A percentile compares a stretch with the other conserved stretches of the same genome.
Conservation (phyloP, 2,888 invertebrate species). For the Hypsopygia costalis region DNA sequence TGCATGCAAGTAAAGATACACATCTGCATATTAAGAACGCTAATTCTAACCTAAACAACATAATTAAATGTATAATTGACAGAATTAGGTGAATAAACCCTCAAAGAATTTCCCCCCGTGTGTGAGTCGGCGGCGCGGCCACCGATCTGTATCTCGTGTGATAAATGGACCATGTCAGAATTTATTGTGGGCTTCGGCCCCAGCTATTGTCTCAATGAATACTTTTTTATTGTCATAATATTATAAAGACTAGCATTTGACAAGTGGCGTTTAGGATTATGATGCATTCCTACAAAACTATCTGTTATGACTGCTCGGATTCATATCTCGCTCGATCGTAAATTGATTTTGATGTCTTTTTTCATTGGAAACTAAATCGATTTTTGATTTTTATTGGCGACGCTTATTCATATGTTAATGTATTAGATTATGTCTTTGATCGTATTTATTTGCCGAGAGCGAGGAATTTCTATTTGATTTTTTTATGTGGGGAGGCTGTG, state of each 20-base stretch:
- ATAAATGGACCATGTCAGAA: slow-evolving; percentile 76
- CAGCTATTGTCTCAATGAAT: slow-evolving; percentile 79
- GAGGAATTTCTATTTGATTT: slow-evolving; percentile 20
- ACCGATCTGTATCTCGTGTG: slow-evolving; percentile 69
- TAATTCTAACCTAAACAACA: slow-evolving; percentile 18
- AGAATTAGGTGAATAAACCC: slow-evolving; percentile 54
- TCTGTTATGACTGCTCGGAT: slow-evolving; percentile 42
- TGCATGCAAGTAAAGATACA: slow-evolving; percentile 7
- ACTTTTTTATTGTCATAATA: slow-evolving; percentile 74
- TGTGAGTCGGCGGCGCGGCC: slow-evolving; percentile 35
- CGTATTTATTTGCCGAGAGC: slow-evolving; percentile 28
- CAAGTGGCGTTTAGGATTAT: slow-evolving; percentile 71
- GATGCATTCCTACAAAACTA: slow-evolving; percentile 48
- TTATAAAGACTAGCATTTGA: slow-evolving; percentile 62
- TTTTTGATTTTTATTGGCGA: slow-evolving; percentile 59
- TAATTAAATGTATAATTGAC: slow-evolving; percentile 31
- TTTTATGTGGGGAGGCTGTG: slow-evolving; percentile 16
- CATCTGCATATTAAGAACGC: slow-evolving; percentile 11
- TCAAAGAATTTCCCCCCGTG: slow-evolving; percentile 62
- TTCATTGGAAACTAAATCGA: slow-evolving; percentile 63
- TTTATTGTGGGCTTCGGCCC: slow-evolving; percentile 65
- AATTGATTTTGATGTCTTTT: slow-evolving; percentile 73
- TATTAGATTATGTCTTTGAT: slow-evolving; percentile 45
- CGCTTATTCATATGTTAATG: slow-evolving; percentile 72
- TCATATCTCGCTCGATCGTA: slow-evolving; percentile 55